A percentile compares a stretch with the other conserved stretches of the same genome.
Evolutionary conservation across 2,888 invertebrate genomes (phyloP).

Genomic region (Lithosia quadra): DNA sequence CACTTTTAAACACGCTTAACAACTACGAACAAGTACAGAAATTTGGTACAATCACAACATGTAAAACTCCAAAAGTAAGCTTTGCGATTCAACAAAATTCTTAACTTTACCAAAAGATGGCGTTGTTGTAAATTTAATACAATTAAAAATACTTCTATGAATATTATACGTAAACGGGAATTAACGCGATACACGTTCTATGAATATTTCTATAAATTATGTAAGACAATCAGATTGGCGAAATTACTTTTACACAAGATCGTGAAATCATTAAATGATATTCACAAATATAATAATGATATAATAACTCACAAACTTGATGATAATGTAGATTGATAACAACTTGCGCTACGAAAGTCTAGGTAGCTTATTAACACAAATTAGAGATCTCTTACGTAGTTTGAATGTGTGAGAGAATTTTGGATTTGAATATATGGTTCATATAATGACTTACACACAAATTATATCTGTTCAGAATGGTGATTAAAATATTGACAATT

Average conservation of each 20-base stretch:
- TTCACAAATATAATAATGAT: not conserved
- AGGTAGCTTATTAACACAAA: constrained; percentile 43
- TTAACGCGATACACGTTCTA: too few relatives aligned
- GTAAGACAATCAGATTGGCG: too few relatives aligned
- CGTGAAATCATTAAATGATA: not conserved
- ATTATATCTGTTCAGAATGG: not conserved
- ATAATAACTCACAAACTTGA: not conserved
- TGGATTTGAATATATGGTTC: constrained; percentile 23
- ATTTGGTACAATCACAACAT: too few relatives aligned
- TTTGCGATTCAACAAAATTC: constrained; percentile 12
- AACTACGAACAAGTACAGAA: too few relatives aligned
- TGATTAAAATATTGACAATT: not conserved
- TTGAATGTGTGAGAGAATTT: constrained; percentile 50
- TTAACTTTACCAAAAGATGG: constrained; percentile 37
- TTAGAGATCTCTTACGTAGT: constrained; percentile 53
- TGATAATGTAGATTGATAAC: not conserved
- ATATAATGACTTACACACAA: not conserved
- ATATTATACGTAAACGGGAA: too few relatives aligned
- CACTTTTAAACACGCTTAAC: too few relatives aligned
- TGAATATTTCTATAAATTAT: too few relatives aligned
- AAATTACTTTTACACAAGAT: not conserved
- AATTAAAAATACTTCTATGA: not conserved
- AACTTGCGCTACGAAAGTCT: constrained; percentile 19
- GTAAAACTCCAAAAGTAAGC: not conserved
- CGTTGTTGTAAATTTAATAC: constrained; percentile 32